Conservation (phyloP, 2,888 invertebrate genomes). For the Amiota minor region DNA sequence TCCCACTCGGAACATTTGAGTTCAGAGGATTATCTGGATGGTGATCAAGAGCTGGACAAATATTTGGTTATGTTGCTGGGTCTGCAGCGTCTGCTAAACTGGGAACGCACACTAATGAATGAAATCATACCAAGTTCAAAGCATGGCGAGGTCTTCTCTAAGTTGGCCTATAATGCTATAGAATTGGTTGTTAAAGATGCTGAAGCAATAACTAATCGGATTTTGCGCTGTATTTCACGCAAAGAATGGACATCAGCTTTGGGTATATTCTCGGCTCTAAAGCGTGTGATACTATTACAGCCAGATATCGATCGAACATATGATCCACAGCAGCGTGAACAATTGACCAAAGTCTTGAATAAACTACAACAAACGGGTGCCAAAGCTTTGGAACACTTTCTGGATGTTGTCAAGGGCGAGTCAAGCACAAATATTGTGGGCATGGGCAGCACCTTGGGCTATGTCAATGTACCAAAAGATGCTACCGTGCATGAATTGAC, state of each 20-base stretch:
- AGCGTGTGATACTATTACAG: slow-evolving; percentile 83
- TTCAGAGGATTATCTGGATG: slow-evolving; percentile 74
- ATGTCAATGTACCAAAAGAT: slow-evolving; percentile 83
- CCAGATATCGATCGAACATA: slow-evolving; percentile 88
- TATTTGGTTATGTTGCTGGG: slow-evolving; percentile 88
- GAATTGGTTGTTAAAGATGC: slow-evolving; percentile 89
- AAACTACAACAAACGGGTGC: slow-evolving; percentile 86
- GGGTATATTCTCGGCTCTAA: slow-evolving; percentile 87
- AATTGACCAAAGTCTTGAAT: slow-evolving; percentile 83
- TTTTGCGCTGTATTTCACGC: slow-evolving; percentile 83
- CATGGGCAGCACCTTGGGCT: slow-evolving; percentile 68
- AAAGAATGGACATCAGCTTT: slow-evolving; percentile 87
- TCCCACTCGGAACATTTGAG: slow-evolving; percentile 71
- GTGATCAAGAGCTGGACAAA: slow-evolving; percentile 88
- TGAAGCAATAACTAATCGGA: slow-evolving; percentile 84
- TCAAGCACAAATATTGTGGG: slow-evolving; percentile 81
- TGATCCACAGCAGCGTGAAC: slow-evolving; percentile 80
- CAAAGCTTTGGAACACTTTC: slow-evolving; percentile 92
- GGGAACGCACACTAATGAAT: slow-evolving; percentile 87
- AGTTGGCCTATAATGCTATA: slow-evolving; percentile 87
- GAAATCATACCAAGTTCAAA: slow-evolving; percentile 88
- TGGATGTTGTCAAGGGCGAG: slow-evolving; percentile 88
- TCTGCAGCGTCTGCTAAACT: slow-evolving; percentile 88
- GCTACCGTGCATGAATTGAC: slow-evolving; percentile 98
- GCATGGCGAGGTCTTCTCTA: slow-evolving; percentile 87